Base-by-base conservation (phyloP, 2,797 vertebrate species). In the Xenopus petersii region DNA sequence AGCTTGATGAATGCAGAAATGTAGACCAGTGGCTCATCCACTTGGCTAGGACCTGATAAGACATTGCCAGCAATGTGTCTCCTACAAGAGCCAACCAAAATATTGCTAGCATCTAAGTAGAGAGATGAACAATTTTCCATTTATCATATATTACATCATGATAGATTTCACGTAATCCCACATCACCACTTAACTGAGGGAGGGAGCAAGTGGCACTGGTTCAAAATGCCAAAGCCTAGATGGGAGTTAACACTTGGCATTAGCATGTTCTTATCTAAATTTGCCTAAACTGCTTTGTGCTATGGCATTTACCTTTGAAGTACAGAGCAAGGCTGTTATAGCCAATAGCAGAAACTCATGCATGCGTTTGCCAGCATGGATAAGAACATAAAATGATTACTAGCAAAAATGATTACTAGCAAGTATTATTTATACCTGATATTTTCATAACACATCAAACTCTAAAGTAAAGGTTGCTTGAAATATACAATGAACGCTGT, bases 61-160 rank as follows among this genome's bases (percentile, higher is more conserved):
- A 17, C 4, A 36, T 63, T 66, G 61, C 79, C 71, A 77, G 79
- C 51, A 77, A 77, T 70, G 64, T 71, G 71, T 74, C 75, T 64
- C 42, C 26, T 70, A 67, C 36, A 36, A 61, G 17, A 49, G 75
- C 75, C 72, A 81, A 72, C 68, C 56, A 81, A 78, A 81, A 78
- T 72, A 72, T 61, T 71, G 72, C 55, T 72, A 72, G 69, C 64
- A 75, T 72, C 60, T 61, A 65, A 49, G 21, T 46, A 63, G 49
- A 61, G 42, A 81, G 69, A 75, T 59, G 54, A 65, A 68, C 21
- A 66, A 70, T 46, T 65, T 61, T 55, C 60, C 51, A 70, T 69
- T 71, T 64, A 67, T 69, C 47, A 59, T 63, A 36, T 75, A 65
- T 72, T 75, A 79, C 65, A 72, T 70, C 46, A 67, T 75, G 68